phyloP scores from a whole-genome alignment of 2,888 invertebrate species.

The Candidula unifasciata region DNA sequence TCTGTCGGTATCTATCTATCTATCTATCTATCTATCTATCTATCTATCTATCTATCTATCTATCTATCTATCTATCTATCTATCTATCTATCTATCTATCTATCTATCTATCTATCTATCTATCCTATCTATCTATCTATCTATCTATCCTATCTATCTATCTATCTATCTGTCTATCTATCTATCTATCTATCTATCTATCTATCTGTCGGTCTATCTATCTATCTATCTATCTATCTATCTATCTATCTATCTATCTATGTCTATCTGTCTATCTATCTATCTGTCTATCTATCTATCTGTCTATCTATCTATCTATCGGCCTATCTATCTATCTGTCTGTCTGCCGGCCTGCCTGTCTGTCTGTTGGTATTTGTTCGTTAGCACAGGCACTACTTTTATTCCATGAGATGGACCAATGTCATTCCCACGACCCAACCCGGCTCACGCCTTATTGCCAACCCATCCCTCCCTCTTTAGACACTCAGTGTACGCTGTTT shows the following conservation, averaged over 20 bases:
- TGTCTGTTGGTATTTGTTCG: too few species aligned
- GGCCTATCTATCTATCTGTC: too few species aligned
- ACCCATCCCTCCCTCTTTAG: too few species aligned
- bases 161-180: constrained; percentile 3
- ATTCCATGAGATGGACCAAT: too few species aligned
- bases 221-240: neutral
- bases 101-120: constrained; percentile 4
- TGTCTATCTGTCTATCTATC: neutral
- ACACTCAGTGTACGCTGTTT: too few species aligned
- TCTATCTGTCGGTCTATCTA: neutral
- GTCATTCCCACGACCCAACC: too few species aligned
- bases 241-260: neutral
- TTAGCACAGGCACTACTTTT: too few species aligned
- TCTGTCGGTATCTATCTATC: neutral
- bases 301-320: neutral
- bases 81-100: neutral
- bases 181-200: constrained; percentile 8
- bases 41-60: constrained; percentile 9
- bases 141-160: neutral
- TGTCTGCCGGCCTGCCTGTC: too few species aligned
- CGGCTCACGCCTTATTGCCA: too few species aligned
- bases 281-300: neutral
- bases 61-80: constrained; percentile 12
- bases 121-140: neutral
- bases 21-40: neutral